Percentiles rank a stretch among this genome's conserved stretches.
Conservation (phyloP, 2,888 invertebrate species). For the Electrophaes corylata region DNA sequence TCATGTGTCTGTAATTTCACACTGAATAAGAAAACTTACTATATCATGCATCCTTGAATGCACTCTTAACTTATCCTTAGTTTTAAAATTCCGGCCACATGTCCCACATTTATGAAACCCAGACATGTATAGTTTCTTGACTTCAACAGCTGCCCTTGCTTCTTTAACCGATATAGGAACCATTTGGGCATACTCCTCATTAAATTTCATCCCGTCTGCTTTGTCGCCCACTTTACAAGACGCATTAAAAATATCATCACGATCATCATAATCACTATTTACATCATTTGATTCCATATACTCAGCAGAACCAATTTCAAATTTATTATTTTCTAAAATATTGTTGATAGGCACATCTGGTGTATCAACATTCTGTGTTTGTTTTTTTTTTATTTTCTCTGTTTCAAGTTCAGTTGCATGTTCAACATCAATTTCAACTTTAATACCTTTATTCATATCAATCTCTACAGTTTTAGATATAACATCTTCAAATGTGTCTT, state of each 20-base stretch:
- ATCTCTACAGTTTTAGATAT: slow-evolving; percentile 38
- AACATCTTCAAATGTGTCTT: slow-evolving; percentile 47
- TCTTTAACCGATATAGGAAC: slow-evolving; percentile 65
- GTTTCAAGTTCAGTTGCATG: neutral
- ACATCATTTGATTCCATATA: slow-evolving; percentile 32
- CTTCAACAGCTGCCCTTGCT: slow-evolving; percentile 65
- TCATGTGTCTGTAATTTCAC: too few relatives aligned
- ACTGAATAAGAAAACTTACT: too few relatives aligned
- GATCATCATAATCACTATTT: slow-evolving; percentile 16
- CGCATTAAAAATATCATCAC: slow-evolving; percentile 32
- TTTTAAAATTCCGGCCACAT: slow-evolving; percentile 61
- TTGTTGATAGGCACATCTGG: neutral
- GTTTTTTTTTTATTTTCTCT: slow-evolving; percentile 5
- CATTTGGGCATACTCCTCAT: slow-evolving; percentile 71
- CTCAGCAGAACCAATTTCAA: slow-evolving; percentile 3
- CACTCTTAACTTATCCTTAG: slow-evolving; percentile 53
- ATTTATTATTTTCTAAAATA: slow-evolving; percentile 9
- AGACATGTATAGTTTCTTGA: slow-evolving; percentile 59
- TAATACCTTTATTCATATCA: slow-evolving; percentile 36
- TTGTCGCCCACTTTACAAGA: slow-evolving; percentile 38
- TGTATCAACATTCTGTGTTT: too few relatives aligned
- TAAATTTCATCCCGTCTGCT: slow-evolving; percentile 60
- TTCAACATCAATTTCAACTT: slow-evolving; percentile 28
- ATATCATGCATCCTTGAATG: slow-evolving; percentile 74
- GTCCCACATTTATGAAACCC: slow-evolving; percentile 58